Evolutionary conservation across 1,140 invertebrate genomes (phyloP).

Genomic region (Atta texana): DNA sequence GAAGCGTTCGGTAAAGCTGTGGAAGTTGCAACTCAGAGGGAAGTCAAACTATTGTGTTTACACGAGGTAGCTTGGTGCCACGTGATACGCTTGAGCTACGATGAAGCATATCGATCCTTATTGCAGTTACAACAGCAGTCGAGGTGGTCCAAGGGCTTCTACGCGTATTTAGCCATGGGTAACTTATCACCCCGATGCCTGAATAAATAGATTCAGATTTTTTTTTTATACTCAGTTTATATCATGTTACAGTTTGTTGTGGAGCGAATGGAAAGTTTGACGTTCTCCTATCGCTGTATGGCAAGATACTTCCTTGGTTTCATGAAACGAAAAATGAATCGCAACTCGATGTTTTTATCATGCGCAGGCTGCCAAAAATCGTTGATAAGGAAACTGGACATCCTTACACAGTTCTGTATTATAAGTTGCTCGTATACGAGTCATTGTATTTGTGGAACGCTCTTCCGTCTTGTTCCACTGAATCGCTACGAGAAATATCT

Average conservation of each 20-base stretch:
- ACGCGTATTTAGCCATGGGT: conserved; percentile 90
- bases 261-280: conserved; percentile 86
- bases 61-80: conserved; percentile 92
- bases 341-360: conserved; percentile 81
- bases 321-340: conserved; percentile 77
- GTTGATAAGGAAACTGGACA: conserved; percentile 75
- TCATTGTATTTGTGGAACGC: conserved; percentile 92
- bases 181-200: conserved; percentile 44
- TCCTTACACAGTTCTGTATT: conserved; percentile 83
- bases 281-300: conserved; percentile 81
- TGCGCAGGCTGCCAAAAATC: conserved; percentile 78
- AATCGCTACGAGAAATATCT: conserved; percentile 85
- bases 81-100: conserved; percentile 89
- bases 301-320: conserved; percentile 83
- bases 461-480: conserved; percentile 88
- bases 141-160: conserved; percentile 90
- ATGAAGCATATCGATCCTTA: conserved; percentile 87
- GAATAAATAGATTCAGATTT: background rate
- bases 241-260: conserved; percentile 84
- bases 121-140: conserved; percentile 88
- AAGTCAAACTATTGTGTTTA: conserved; percentile 90
- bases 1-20: conserved; percentile 88
- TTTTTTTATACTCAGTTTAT: background rate
- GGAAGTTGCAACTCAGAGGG: conserved; percentile 88
- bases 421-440: conserved; percentile 89